phyloP scores from a whole-genome alignment of 2,797 vertebrate species.

The Crocidura indochinensis region DNA sequence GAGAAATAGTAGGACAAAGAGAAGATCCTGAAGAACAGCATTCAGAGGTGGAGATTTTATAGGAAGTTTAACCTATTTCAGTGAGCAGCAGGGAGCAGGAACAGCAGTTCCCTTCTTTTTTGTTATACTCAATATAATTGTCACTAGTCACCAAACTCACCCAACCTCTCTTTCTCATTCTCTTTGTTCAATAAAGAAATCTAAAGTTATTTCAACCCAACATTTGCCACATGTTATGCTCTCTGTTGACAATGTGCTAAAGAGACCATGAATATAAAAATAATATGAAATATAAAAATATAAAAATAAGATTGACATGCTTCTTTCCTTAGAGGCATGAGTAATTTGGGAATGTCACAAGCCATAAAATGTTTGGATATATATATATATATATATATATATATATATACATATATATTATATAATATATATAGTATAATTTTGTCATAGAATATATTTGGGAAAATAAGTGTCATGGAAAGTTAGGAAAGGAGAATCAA shows the following conservation, averaged over 20 bases:
- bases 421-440: constrained; percentile 61
- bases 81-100: background rate
- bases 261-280: background rate
- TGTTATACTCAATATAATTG: background rate
- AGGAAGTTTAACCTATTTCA: background rate
- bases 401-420: constrained; percentile 48
- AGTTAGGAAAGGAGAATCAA: background rate
- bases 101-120: background rate
- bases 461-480: background rate
- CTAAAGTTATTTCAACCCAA: constrained; percentile 1
- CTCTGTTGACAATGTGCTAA: background rate
- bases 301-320: constrained; percentile 10
- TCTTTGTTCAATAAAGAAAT: background rate
- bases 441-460: constrained; percentile 48
- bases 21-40: background rate
- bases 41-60: background rate
- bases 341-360: constrained; percentile 69
- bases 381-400: constrained; percentile 29
- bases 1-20: background rate
- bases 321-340: background rate
- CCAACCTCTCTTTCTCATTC: background rate
- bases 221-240: background rate
- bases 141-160: background rate
- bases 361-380: constrained; percentile 62
- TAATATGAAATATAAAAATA: too few species aligned